These are phyloP conservation scores for Meiosimyza decipiens DNA, from an alignment of 2,888 invertebrate genomes.

Conservation along the genomic window DNA sequence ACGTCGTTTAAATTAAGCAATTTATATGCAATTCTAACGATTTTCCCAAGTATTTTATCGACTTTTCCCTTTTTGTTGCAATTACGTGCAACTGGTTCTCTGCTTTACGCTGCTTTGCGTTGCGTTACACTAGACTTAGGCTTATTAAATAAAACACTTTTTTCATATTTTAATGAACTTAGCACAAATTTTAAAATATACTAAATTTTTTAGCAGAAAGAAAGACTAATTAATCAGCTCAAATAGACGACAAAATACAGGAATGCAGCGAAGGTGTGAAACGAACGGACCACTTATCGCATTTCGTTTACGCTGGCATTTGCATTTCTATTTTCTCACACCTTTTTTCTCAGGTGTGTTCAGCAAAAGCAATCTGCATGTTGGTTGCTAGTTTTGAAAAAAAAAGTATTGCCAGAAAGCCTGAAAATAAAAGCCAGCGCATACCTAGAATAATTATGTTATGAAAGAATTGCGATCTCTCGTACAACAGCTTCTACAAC, in stretches of 20 bases:
- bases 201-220: not conserved
- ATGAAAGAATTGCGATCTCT: too few relatives aligned
- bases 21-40: not conserved
- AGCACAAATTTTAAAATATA: not conserved
- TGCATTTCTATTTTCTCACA: constrained; percentile 10
- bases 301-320: constrained; percentile 17
- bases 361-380: not conserved
- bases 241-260: constrained; percentile 15
- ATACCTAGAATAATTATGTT: too few relatives aligned
- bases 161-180: not conserved
- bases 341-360: constrained; percentile 20
- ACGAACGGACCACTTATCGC: constrained; percentile 16
- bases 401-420: too few relatives aligned
- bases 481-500: too few relatives aligned
- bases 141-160: not conserved
- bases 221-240: not conserved
- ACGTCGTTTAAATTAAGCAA: not conserved
- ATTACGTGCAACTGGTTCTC: constrained; percentile 18
- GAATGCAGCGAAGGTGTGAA: constrained; percentile 12
- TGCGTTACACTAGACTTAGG: not conserved
- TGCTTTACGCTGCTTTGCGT: not conserved
- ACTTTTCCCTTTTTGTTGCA: constrained; percentile 45
- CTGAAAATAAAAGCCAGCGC: too few relatives aligned
- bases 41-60: constrained; percentile 43
- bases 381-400: too few relatives aligned